Conservation (phyloP, 2,888 invertebrate genomes). For the Eristalis tenax region DNA sequence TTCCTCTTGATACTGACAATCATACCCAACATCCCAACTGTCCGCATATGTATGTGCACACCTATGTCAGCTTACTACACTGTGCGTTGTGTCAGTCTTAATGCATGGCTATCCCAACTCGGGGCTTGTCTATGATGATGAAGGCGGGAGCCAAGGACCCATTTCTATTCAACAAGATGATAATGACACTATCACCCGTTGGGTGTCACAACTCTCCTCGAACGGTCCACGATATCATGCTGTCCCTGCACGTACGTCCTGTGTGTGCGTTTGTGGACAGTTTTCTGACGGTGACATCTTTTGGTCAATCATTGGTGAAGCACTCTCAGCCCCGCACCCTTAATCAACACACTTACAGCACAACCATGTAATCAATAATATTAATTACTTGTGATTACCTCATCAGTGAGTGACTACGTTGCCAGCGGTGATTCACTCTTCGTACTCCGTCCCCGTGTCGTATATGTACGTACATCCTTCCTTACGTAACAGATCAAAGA, state of each 20-base stretch:
- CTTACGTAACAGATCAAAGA: neutral
- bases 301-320: slow-evolving; percentile 21
- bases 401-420: slow-evolving; percentile 18
- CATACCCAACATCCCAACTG: neutral
- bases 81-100: slow-evolving; percentile 7
- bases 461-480: neutral
- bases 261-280: neutral
- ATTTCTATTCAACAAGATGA: slow-evolving; percentile 2
- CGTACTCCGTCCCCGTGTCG: neutral
- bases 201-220: neutral
- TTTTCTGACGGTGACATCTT: slow-evolving; percentile 18
- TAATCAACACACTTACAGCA: slow-evolving; percentile 12
- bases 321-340: slow-evolving; percentile 8
- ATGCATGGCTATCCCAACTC: neutral
- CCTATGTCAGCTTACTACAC: neutral
- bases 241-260: slow-evolving; percentile 9
- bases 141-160: neutral
- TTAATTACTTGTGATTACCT: slow-evolving; percentile 35
- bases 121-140: neutral
- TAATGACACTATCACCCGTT: slow-evolving; percentile 6
- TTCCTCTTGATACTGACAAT: neutral
- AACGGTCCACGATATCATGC: neutral
- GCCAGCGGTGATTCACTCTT: neutral
- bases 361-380: slow-evolving; percentile 37
- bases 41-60: neutral